Base-by-base conservation (phyloP, 2,888 invertebrate genomes). In the Prostheceraeus crozeri region DNA sequence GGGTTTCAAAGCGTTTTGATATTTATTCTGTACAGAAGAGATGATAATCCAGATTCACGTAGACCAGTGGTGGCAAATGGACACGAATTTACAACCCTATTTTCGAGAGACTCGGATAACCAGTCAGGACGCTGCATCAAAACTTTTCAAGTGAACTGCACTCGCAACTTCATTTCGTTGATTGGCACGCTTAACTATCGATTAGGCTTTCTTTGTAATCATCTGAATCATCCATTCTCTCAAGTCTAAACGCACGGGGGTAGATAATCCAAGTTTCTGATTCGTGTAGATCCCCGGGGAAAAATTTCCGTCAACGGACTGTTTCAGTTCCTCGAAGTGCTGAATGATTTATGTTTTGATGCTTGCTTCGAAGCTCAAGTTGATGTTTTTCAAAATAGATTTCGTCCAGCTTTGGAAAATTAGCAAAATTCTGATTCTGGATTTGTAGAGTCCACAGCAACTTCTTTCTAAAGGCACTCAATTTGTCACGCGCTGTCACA, bases 21-120 rank as follows among this genome's bases (percentile, higher is more conserved):
- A n/a, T n/a, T n/a, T n/a, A n/a, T n/a, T 3, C 27, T 53, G 11
- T n/a, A 11, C 45, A 53, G 10, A 51, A 53, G 53, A 51, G 53
- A 51, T 3, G 14, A 14, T 8, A 53, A 53, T 45, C 53, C 45
- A 3, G 45, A 10, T 14, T 53, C 53, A 14, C 53, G 31, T 3
- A 53, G 14, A 14, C 31, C 27, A 3, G 53, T 51, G 3, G 53
- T 53, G 2, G 45, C 53, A 31, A 53, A 53, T 53, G 51, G 53
- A 36, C 27, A 36, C 27, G 30, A 3, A 8, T 6, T 10, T 36
- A 3, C 11, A 53, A 14, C 16, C 30, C 35, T 33, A 14, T 51
- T 45, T 53, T 14, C 3, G 45, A 10, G 3, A 53, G 14, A 8
- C 16, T 51, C 31, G 35, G 35, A 53, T 8, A 36, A n/a, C n/a